Conservation (phyloP, 2,888 invertebrate species). For the Agrotis puta region DNA sequence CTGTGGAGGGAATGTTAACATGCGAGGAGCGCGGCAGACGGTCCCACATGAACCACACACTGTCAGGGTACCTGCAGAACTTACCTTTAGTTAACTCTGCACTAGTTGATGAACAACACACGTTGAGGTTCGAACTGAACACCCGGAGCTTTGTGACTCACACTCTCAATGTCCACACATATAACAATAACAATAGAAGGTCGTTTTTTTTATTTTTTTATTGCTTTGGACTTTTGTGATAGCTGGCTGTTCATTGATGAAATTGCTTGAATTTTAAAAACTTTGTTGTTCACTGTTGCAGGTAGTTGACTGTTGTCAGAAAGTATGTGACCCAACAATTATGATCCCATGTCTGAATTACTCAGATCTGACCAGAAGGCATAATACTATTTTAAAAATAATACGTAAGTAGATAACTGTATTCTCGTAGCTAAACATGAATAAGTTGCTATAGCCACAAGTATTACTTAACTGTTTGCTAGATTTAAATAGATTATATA, state of each 20-base stretch:
- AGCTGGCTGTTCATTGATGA: constrained; percentile 2
- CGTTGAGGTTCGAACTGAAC: not conserved
- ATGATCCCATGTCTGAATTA: no score
- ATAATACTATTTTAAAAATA: no score
- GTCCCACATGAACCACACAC: constrained; percentile 1
- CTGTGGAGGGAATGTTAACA: not conserved
- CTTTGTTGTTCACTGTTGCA: no score
- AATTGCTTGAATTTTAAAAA: not conserved
- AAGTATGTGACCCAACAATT: no score
- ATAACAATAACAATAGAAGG: not conserved
- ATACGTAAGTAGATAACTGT: no score
- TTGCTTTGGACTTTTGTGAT: constrained; percentile 4
- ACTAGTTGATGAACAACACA: not conserved
- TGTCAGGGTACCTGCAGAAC: not conserved
- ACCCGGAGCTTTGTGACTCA: not conserved
- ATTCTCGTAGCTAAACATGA: no score
- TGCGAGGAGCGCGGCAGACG: constrained; percentile 29
- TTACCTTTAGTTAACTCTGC: not conserved
- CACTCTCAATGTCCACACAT: not conserved
- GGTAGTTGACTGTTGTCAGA: no score
- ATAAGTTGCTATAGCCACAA: no score
- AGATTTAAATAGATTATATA: no score
- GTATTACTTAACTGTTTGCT: no score
- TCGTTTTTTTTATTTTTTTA: constrained; percentile 15
- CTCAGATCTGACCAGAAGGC: no score